These are phyloP conservation scores for Chrysopa pallens DNA, from an alignment of 1,140 invertebrate genomes.

Conservation along the genomic window DNA sequence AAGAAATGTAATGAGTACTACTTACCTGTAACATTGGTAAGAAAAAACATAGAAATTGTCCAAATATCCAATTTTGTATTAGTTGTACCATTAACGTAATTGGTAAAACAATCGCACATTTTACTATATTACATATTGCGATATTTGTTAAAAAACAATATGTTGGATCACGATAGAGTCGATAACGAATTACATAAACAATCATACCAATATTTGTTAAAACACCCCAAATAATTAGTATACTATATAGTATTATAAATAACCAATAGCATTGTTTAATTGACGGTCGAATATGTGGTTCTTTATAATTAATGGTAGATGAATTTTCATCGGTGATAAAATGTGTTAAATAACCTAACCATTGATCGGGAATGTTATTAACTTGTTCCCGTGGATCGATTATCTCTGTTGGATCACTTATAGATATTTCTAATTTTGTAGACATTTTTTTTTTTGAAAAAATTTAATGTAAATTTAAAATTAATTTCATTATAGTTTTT, in stretches of 20 bases:
- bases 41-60: slow-evolving; percentile 47
- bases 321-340: neutral
- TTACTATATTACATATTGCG: slow-evolving; percentile 39
- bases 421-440: too few relatives aligned
- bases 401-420: too few relatives aligned
- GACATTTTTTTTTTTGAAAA: too few relatives aligned
- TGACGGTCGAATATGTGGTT: slow-evolving; percentile 10
- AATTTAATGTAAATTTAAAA: too few relatives aligned
- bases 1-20: too few relatives aligned
- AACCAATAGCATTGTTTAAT: slow-evolving; percentile 34
- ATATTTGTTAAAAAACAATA: slow-evolving; percentile 42
- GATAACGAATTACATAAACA: slow-evolving; percentile 29
- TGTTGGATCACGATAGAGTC: slow-evolving; percentile 35
- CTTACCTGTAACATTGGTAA: slow-evolving; percentile 46
- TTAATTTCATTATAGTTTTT: too few relatives aligned
- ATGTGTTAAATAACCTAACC: neutral
- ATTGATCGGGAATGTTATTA: neutral
- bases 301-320: neutral
- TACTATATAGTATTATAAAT: slow-evolving; percentile 37
- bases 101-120: slow-evolving; percentile 40
- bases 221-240: slow-evolving; percentile 31
- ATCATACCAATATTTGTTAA: slow-evolving; percentile 34
- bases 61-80: slow-evolving; percentile 49
- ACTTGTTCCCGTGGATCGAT: neutral
- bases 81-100: slow-evolving; percentile 41